Evolutionary conservation across 2,113 vertebrate genomes (phyloP), one percentile per base, ranked within the genome.

Genomic region (Hippocampus mohnikei): DNA sequence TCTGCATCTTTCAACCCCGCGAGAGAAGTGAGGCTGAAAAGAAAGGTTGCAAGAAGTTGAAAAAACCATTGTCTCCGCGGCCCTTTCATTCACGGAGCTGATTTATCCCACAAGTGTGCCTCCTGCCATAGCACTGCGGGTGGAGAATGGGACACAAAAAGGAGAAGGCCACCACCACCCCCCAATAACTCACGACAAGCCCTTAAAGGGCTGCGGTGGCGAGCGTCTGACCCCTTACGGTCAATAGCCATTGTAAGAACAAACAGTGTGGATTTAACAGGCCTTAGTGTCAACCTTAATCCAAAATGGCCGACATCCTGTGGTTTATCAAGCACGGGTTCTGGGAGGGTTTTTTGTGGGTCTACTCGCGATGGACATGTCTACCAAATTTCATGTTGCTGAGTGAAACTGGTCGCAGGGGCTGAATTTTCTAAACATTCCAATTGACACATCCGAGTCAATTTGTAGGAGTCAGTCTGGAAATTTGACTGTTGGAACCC

Each of bases 161-260:
- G 58, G 84, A 81, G 74, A 73, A 64, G 50, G 13, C 72, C 20
- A 9, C 55, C 9, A 56, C 53, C 27, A 8, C 58, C 58, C 27
- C 27, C 27, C 58, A 33, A 60, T 60, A 60, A 63, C 9, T 41
- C 37, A 64, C 9, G 11, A 64, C 21, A 23, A n/a, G 2, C 1
- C 23, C 65, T 63, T 6, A 58, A 37, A 37, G 33, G 81, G 87
- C 84, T 69, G 56, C 78, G 16, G 56, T 15, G 25, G 67, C 37
- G 76, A 89, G 77, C 82, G 73, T 74, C 74, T 88, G 84, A 89
- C 86, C 86, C 81, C 83, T 80, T 52, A 50, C 50, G 33, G 75
- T 91, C 82, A 87, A 80, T 85, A 72, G 81, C 67, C n/a, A 83
- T 91, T 90, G 85, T 89, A 81, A 78, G 84, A 86, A 88, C 85